These are phyloP conservation scores for Oegoconia quadripuncta DNA, from an alignment of 2,888 invertebrate genomes.

Conservation along the genomic window DNA sequence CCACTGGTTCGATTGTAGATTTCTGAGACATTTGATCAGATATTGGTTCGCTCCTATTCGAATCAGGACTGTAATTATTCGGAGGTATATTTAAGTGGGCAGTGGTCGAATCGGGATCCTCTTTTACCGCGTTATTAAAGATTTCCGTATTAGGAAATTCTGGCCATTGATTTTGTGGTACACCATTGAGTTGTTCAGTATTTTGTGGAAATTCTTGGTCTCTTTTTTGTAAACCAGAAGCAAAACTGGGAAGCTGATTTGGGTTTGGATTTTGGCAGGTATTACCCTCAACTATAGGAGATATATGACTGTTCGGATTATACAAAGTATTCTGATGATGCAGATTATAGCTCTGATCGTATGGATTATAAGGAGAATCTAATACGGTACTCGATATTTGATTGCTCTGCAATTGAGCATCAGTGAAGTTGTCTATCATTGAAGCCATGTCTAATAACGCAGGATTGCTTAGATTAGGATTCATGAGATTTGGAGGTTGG, in stretches of 20 bases:
- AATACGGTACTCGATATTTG: constrained; percentile 91
- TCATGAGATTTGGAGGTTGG: constrained; percentile 62
- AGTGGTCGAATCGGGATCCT: constrained; percentile 88
- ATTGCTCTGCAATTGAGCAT: constrained; percentile 89
- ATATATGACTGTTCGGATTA: constrained; percentile 72
- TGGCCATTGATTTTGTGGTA: constrained; percentile 63
- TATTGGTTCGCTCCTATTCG: constrained; percentile 71
- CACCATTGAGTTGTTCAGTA: constrained; percentile 33
- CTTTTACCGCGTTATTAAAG: constrained; percentile 80
- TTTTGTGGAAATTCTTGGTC: constrained; percentile 46
- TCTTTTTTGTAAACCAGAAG: constrained; percentile 62
- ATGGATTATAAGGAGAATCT: constrained; percentile 82
- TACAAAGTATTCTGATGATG: constrained; percentile 83
- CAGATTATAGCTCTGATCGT: constrained; percentile 82
- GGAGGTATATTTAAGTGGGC: constrained; percentile 70
- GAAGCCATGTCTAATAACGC: constrained; percentile 86
- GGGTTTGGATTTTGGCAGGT: constrained; percentile 56
- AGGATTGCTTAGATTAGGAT: constrained; percentile 71
- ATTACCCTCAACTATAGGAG: constrained; percentile 71
- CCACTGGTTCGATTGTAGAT: constrained; percentile 38
- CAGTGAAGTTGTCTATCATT: constrained; percentile 87
- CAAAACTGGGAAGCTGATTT: constrained; percentile 67
- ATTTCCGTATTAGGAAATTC: constrained; percentile 66
- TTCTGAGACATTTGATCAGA: constrained; percentile 54
- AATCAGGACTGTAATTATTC: constrained; percentile 75